Conservation (phyloP, 1,140 invertebrate species). For the Pseudachorutes palmiensis region DNA sequence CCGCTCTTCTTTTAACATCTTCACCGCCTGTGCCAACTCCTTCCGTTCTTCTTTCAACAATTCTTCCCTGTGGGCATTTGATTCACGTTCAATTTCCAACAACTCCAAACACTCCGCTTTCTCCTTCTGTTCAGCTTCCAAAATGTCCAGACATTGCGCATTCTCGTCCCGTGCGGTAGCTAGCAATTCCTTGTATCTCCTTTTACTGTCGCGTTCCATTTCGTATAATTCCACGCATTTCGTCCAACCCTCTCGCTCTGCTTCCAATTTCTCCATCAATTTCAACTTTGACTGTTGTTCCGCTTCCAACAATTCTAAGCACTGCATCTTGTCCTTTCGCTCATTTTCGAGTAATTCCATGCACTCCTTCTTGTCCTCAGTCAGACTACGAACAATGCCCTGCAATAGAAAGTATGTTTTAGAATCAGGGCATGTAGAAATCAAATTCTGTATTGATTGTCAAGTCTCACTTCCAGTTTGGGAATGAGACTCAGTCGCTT, state of each 20-base stretch:
- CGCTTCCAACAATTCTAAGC: too few species aligned
- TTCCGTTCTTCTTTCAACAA: too few species aligned
- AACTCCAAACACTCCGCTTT: too few species aligned
- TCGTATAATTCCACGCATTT: too few species aligned
- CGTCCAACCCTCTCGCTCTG: neutral
- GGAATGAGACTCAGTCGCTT: conserved; percentile 76
- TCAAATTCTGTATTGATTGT: neutral
- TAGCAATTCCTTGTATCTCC: neutral
- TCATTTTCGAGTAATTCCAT: too few species aligned
- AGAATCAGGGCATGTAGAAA: neutral
- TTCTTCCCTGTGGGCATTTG: too few species aligned
- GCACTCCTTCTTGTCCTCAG: neutral
- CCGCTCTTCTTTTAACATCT: conserved; percentile 13
- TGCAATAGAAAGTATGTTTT: neutral
- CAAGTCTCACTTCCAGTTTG: conserved; percentile 58
- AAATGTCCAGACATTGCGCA: neutral
- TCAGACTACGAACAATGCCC: neutral
- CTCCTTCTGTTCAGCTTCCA: conserved; percentile 37
- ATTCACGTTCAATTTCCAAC: too few species aligned
- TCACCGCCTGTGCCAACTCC: too few species aligned
- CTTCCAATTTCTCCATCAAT: neutral
- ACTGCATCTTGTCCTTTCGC: too few species aligned
- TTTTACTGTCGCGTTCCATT: too few species aligned
- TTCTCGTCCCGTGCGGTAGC: conserved; percentile 50
- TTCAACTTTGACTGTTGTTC: too few species aligned